Conservation (phyloP, 2,888 invertebrate genomes). For the Euproctis similis region DNA sequence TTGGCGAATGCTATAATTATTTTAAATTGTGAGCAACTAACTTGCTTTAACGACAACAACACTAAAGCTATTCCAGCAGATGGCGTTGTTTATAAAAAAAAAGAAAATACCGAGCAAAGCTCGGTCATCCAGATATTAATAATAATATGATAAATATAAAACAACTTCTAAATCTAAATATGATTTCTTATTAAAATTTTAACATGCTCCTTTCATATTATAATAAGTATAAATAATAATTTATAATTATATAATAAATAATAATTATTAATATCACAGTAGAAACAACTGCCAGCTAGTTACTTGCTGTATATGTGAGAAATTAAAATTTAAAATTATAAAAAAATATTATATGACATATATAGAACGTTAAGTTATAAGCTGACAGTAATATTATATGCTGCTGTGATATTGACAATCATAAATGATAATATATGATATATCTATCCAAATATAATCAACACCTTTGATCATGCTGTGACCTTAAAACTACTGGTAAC, state of each 20-base stretch:
- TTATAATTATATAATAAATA: constrained; percentile 69
- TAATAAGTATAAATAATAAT: constrained; percentile 61
- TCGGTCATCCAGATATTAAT: too few species aligned
- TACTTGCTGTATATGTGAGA: too few species aligned
- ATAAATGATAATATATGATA: constrained; percentile 33
- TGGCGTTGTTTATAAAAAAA: too few species aligned
- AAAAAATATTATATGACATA: constrained; percentile 2
- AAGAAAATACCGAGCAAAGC: too few species aligned
- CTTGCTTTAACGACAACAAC: too few species aligned
- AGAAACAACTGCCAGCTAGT: constrained; percentile 65
- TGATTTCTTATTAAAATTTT: constrained; percentile 55
- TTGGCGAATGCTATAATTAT: too few species aligned
- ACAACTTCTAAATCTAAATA: constrained; percentile 58
- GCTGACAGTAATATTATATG: constrained; percentile 58
- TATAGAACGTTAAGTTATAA: constrained; percentile 10
- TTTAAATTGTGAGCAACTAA: too few species aligned
- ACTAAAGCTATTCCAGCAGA: too few species aligned
- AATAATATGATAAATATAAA: constrained; percentile 31
- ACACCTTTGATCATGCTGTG: constrained; percentile 44
- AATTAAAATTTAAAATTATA: too few species aligned
- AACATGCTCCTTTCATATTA: constrained; percentile 47
- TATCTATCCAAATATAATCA: constrained; percentile 47
- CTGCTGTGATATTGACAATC: constrained; percentile 74
- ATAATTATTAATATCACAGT: constrained; percentile 74
- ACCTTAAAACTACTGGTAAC: constrained; percentile 71